Conservation (phyloP, 2,113 vertebrate species). For the Dermatemys mawii region DNA sequence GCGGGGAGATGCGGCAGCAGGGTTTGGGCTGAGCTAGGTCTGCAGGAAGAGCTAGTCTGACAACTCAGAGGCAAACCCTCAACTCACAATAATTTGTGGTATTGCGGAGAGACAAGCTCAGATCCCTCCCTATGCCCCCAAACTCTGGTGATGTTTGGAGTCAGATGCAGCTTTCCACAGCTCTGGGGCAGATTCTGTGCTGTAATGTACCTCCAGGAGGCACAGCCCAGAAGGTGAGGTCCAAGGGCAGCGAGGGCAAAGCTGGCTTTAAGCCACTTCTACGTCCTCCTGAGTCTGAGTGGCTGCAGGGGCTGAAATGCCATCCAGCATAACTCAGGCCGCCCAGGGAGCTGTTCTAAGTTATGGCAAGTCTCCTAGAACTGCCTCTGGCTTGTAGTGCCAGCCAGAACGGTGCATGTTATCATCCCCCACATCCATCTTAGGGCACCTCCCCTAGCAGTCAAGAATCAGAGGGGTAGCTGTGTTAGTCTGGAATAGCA, state of each 20-base stretch:
- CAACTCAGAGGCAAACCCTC: background rate
- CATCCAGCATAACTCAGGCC: constrained; percentile 39
- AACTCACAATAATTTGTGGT: background rate
- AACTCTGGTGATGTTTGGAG: background rate
- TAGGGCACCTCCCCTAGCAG: background rate
- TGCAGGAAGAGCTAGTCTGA: accelerated
- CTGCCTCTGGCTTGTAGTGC: background rate
- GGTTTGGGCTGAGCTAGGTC: background rate
- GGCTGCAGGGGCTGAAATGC: accelerated
- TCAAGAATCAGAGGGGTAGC: too few species aligned
- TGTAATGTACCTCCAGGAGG: background rate
- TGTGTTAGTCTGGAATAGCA: too few species aligned
- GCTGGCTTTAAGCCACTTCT: constrained; percentile 61
- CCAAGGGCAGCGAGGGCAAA: constrained; percentile 17
- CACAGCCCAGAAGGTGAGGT: background rate
- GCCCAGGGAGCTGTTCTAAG: constrained; percentile 25
- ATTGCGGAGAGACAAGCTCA: background rate
- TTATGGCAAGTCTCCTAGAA: constrained; percentile 44
- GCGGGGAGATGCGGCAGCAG: background rate
- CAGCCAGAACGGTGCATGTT: constrained; percentile 14
- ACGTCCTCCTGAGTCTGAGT: constrained; percentile 26
- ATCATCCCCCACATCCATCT: background rate
- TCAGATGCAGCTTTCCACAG: background rate
- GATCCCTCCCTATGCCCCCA: background rate
- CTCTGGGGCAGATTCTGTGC: background rate